These are phyloP conservation scores for Cichlasoma orientale DNA, from an alignment of 2,797 vertebrate genomes.

Conservation along the genomic window DNA sequence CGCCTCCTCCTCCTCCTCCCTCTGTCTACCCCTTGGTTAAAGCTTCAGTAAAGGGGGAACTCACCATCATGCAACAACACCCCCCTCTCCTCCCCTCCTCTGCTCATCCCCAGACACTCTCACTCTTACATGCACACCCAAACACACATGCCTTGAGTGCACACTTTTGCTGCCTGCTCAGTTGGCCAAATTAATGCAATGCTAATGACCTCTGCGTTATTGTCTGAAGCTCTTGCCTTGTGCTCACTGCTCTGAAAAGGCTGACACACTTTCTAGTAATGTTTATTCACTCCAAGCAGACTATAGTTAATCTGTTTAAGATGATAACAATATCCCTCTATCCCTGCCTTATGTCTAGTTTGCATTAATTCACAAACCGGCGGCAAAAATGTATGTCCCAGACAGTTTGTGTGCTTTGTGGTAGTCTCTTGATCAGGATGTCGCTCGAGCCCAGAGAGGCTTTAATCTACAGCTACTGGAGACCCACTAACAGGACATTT, in stretches of 20 bases:
- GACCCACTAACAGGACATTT: slow-evolving; percentile 28
- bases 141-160: slow-evolving; percentile 52
- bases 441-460: neutral
- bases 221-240: slow-evolving; percentile 65
- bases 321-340: slow-evolving; percentile 66
- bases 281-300: slow-evolving; percentile 69
- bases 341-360: slow-evolving; percentile 55
- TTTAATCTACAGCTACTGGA: neutral
- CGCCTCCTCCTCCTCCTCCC: slow-evolving; percentile 24
- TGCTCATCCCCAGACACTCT: slow-evolving; percentile 56
- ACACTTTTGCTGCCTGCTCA: slow-evolving; percentile 69
- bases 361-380: slow-evolving; percentile 60
- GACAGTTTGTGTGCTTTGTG: neutral
- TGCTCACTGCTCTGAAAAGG: slow-evolving; percentile 54
- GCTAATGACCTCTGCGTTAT: slow-evolving; percentile 77
- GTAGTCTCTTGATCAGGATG: neutral
- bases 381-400: slow-evolving; percentile 31
- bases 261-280: slow-evolving; percentile 76
- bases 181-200: slow-evolving; percentile 77
- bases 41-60: slow-evolving; percentile 48
- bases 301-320: slow-evolving; percentile 76
- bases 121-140: slow-evolving; percentile 50
- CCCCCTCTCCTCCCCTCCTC: neutral
- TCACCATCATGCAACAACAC: slow-evolving; percentile 55
- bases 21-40: slow-evolving; percentile 62